Percentiles rank a stretch among this genome's conserved stretches.
Conservation (phyloP, 1,140 invertebrate species). For the Cyphomyrmex costatus region DNA sequence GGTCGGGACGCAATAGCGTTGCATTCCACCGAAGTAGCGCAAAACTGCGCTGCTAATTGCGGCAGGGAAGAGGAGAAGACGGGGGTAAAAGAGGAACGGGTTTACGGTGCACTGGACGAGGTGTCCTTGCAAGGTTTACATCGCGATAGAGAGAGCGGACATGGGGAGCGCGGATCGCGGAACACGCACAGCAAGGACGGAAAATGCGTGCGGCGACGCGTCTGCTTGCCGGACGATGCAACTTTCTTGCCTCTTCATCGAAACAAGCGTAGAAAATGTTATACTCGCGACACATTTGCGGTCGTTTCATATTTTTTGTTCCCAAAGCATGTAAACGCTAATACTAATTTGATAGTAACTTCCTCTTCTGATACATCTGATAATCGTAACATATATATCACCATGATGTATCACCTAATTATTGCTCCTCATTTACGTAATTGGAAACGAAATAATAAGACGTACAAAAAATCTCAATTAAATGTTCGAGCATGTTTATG, state of each 20-base stretch:
- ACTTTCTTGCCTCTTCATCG: constrained; percentile 12
- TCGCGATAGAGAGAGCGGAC: background rate
- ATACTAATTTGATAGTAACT: background rate
- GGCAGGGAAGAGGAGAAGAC: background rate
- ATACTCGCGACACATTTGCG: background rate
- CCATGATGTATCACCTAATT: background rate
- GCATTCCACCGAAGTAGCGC: constrained; percentile 59
- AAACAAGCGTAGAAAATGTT: constrained; percentile 12
- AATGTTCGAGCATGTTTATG: background rate
- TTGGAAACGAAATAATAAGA: background rate
- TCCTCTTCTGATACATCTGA: background rate
- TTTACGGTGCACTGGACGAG: constrained; percentile 60
- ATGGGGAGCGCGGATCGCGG: background rate
- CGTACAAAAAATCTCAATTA: background rate
- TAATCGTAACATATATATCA: background rate
- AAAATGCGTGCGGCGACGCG: constrained; percentile 15
- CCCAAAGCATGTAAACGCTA: background rate
- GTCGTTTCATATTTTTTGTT: background rate
- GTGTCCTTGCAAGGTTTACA: constrained; percentile 66
- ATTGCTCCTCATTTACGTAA: background rate
- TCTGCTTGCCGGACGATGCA: background rate
- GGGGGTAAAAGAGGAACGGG: constrained; percentile 62
- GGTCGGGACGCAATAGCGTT: constrained; percentile 33
- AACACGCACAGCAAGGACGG: background rate
- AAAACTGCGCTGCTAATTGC: constrained; percentile 60